Evolutionary conservation across 1,140 invertebrate genomes (phyloP), one percentile per base, ranked within the genome.

Genomic region (Oryctes rhinoceros): DNA sequence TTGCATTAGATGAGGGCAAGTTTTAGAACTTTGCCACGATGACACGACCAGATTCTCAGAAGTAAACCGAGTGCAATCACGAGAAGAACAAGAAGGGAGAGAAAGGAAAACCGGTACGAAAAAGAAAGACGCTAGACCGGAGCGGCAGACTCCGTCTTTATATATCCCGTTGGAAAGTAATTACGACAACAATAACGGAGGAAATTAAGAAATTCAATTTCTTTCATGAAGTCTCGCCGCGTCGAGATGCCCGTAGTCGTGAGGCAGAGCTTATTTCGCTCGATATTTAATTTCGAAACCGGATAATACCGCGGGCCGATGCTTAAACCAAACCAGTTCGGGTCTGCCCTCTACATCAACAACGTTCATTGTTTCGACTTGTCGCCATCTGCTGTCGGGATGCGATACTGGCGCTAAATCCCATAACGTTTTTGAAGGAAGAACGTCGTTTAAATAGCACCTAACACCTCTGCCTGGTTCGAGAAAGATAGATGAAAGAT

Each of bases 201-300:
- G 76, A 78, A 78, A 78, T 78, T 78, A 78, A 78, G 76, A 78
- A 78, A 78, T 78, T 78, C 47, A 78, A 78, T 78, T 78, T 78
- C 76, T 78, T 78, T 78, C 49, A 59, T 78, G 49, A 78, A 78
- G 76, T 78, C 76, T 13, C 6, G 37, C 18, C 49, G 13, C 44
- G 7, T 11, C 35, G 10, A 48, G 49, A 18, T 15, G 7, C n/a
- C n/a, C 11, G 49, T 4, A 53, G 49, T 18, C n/a, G 49, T 4
- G n/a, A 44, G 39, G 9, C 5, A 44, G 9, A 44, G 39, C 18
- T 30, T 48, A 44, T 48, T 20, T 18, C 74, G 39, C 35, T 78
- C 76, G 47, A 78, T 78, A 78, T 78, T 78, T 78, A 78, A 78
- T 78, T 76, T 76, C 30, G 65, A 67, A 76, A 76, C 74, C 18